A percentile compares a stretch with the other conserved stretches of the same genome.
Conservation (phyloP, 2,113 vertebrate genomes). For the Gavialis gangeticus region DNA sequence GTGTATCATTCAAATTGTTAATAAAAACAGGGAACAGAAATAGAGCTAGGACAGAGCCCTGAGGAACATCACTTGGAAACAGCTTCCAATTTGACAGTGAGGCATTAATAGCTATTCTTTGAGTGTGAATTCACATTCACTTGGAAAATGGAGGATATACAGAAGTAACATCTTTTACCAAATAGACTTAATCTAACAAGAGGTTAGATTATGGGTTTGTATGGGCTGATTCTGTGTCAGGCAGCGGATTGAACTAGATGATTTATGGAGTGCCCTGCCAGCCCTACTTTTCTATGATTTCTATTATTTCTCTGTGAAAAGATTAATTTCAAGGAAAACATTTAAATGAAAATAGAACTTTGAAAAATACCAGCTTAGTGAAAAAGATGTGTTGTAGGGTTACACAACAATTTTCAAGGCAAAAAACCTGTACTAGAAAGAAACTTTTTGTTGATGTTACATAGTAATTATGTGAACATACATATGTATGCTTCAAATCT, state of each 20-base stretch:
- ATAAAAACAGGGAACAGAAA: slow-evolving; percentile 8
- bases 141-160: neutral
- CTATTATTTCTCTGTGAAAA: neutral
- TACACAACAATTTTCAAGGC: neutral
- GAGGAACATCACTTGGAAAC: neutral
- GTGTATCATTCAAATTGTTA: neutral
- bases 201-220: no score
- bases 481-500: neutral
- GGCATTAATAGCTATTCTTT: neutral
- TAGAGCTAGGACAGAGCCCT: neutral
- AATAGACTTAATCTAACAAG: no score
- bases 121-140: neutral
- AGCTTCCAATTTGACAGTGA: neutral
- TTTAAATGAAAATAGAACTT: neutral
- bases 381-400: neutral
- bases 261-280: no score
- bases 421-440: neutral
- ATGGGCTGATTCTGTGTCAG: no score
- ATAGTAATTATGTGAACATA: neutral
- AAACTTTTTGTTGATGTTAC: neutral
- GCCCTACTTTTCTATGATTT: no score
- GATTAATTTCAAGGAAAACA: neutral
- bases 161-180: no score
- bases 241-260: no score
- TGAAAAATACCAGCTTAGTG: neutral